phyloP scores from a whole-genome alignment of 2,113 vertebrate genomes.

The Sinocyclocheilus rhinocerous region DNA sequence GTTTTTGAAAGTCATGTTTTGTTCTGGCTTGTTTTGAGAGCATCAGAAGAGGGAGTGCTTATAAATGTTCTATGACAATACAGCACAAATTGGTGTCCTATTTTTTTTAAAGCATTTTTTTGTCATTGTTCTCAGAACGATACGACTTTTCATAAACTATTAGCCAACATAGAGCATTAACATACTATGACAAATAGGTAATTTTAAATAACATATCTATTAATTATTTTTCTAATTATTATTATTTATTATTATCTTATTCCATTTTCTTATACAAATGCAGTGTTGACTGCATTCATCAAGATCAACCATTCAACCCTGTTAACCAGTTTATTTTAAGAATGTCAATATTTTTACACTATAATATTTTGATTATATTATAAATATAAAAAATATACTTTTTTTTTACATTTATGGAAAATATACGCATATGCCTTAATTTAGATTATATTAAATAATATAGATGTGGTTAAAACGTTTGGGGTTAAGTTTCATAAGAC shows the following conservation, averaged over 20 bases:
- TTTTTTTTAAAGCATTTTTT: neutral
- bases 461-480: neutral
- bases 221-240: neutral
- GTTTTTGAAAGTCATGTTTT: constrained; percentile 24
- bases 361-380: neutral
- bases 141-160: neutral
- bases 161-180: neutral
- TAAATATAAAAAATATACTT: neutral
- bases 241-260: neutral
- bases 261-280: neutral
- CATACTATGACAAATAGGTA: neutral
- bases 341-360: neutral
- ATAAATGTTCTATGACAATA: neutral
- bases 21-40: neutral
- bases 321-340: neutral
- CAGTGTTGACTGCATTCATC: too few species aligned
- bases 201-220: neutral
- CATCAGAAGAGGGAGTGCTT: neutral
- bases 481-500: neutral
- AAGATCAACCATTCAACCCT: neutral
- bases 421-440: neutral
- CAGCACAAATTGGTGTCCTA: neutral
- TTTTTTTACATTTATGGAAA: too few species aligned
- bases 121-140: neutral
- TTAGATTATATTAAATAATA: too few species aligned